Conservation (phyloP, 2,888 invertebrate genomes). For the Aphidius colemani region DNA sequence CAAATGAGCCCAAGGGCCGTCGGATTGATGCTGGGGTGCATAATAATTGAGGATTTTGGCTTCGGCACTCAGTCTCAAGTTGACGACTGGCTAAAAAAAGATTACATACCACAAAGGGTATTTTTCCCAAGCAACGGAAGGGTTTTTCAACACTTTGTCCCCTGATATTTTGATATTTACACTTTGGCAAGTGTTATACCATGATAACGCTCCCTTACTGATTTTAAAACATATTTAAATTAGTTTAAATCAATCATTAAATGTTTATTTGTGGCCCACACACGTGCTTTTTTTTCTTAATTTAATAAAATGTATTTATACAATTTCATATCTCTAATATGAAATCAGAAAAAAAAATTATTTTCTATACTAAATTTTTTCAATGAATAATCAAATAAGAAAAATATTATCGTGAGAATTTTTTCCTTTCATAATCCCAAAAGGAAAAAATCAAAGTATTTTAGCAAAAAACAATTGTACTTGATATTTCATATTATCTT, state of each 20-base stretch:
- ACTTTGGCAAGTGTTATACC: constrained; percentile 45
- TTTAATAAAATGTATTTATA: no score
- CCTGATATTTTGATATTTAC: constrained; percentile 38
- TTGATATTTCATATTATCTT: no score
- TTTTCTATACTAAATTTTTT: no score
- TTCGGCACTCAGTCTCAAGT: constrained; percentile 43
- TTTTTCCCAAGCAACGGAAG: constrained; percentile 35
- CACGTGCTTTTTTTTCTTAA: no score
- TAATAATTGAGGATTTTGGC: constrained; percentile 57
- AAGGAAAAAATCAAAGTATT: no score
- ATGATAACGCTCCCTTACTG: constrained; percentile 46
- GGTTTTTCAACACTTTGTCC: constrained; percentile 33
- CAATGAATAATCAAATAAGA: background rate
- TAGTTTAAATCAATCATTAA: constrained; percentile 31
- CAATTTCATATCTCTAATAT: no score
- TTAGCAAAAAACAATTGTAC: no score
- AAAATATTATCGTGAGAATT: background rate
- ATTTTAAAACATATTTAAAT: constrained; percentile 31
- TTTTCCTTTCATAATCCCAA: no score
- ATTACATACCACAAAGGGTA: constrained; percentile 56
- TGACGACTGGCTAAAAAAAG: constrained; percentile 52
- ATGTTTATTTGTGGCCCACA: constrained; percentile 11
- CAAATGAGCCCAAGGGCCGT: constrained; percentile 23
- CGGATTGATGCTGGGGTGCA: constrained; percentile 47
- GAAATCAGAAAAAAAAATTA: no score